Evolutionary conservation across 2,888 invertebrate species (phyloP).

Genomic region (Labia minor): DNA sequence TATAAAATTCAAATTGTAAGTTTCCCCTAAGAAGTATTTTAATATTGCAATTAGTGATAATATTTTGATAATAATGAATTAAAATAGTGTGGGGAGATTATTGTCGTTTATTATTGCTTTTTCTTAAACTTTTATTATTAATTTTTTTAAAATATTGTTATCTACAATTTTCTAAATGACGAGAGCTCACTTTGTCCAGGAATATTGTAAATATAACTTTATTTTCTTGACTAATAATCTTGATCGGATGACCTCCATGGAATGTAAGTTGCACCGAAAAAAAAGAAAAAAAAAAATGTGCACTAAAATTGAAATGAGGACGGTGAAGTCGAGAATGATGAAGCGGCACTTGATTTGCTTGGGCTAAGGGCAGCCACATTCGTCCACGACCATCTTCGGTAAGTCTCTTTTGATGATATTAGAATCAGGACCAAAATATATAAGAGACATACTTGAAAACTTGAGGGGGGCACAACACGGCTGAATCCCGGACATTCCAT

Average conservation of each 20-base stretch:
- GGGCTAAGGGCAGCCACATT: slow-evolving; percentile 72
- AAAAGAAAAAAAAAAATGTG: background rate
- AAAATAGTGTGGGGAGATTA: background rate
- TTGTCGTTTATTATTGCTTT: background rate
- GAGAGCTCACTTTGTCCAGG: background rate
- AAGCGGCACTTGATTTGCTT: no score
- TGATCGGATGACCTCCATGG: background rate
- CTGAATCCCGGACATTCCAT: slow-evolving; percentile 63
- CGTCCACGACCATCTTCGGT: slow-evolving; percentile 92
- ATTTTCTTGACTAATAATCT: background rate
- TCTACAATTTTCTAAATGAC: background rate
- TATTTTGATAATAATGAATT: background rate
- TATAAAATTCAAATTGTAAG: background rate
- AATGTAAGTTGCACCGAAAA: background rate
- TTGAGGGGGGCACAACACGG: slow-evolving; percentile 88
- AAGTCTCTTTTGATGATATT: slow-evolving; percentile 87
- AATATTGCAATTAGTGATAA: background rate
- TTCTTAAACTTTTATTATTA: background rate
- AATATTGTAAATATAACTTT: no score
- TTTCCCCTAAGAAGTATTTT: background rate
- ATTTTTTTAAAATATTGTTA: background rate
- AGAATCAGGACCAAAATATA: slow-evolving; percentile 81
- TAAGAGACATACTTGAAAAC: slow-evolving; percentile 83
- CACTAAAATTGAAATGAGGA: no score
- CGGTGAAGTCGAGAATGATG: background rate